Evolutionary conservation across 2,113 vertebrate species (phyloP), one percentile per base, ranked within the genome.

Genomic region (Balaenoptera acutorostrata): DNA sequence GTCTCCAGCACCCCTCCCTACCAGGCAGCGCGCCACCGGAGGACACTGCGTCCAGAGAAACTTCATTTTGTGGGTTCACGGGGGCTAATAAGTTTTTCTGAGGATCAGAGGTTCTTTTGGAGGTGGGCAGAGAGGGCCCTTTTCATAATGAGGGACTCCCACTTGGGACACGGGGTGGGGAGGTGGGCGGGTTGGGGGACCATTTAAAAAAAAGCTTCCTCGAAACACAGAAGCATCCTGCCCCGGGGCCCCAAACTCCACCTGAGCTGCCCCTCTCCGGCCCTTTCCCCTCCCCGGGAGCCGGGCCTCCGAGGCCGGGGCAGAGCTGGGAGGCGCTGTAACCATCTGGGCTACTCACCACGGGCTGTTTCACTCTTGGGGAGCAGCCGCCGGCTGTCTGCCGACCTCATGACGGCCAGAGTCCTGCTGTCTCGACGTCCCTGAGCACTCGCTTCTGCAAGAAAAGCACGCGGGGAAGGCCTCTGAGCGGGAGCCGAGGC

Each of bases 281-380:
- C 41, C 61, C 66, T 61, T 55, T 9, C 55, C 20, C 39, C 6
- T 12, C 74, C 49, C 61, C 31, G 6, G 0, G 0, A 87, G 12
- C 46, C 10, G 1, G 20, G 68, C n/a, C 13, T 41, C 63, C 8
- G 49, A 66, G 23, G 21, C 31, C 21, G 14, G 8, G 0, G 18
- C 83, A 74, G 46, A 4, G 10, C 86, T 44, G 71, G 74, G 46
- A 39, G 25, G 75, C 41, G 93, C 69, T 90, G 74, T 88, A 96
- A 36, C 0, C 89, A 49, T 20, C 88, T 49, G 27, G 64, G 0
- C 0, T 39, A 21, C 74, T 96, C 46, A 59, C 80, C 75, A 1
- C 57, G 0, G 0, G 71, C 72, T 23, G 3, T 0, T 8, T 86
- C 0, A 0, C 52, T 52, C 29, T 21, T 9, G 13, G 21, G 15